phyloP scores from a whole-genome alignment of 2,113 vertebrate genomes.

The Phoenicopterus ruber region DNA sequence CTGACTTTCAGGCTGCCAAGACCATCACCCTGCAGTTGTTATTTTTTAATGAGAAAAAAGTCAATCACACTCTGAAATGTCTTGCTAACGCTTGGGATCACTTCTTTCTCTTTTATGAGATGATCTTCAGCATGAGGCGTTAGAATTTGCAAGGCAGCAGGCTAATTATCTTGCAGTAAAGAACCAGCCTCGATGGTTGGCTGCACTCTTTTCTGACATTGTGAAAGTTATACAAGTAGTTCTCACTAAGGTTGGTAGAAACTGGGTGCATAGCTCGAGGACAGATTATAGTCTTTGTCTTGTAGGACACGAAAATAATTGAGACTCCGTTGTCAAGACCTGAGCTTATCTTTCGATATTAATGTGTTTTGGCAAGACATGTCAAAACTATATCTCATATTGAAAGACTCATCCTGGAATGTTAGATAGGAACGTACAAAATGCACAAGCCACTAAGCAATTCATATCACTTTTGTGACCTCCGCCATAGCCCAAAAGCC shows the following conservation, averaged over 20 bases:
- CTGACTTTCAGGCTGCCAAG: background rate
- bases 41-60: background rate
- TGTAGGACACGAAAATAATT: constrained; percentile 38
- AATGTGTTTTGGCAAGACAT: background rate
- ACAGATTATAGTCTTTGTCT: constrained; percentile 34
- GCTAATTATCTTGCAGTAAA: background rate
- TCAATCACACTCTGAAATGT: background rate
- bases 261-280: constrained; percentile 12
- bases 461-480: background rate
- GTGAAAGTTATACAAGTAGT: background rate
- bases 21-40: background rate
- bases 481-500: background rate
- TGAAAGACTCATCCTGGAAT: background rate
- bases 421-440: background rate
- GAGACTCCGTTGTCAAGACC: constrained; percentile 34
- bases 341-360: background rate
- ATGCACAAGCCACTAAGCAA: background rate
- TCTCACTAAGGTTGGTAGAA: background rate
- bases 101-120: background rate
- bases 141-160: background rate
- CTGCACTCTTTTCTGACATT: background rate
- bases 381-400: background rate
- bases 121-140: background rate
- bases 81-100: background rate
- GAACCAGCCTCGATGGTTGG: background rate